Percentiles rank a stretch among this genome's conserved stretches.
Evolutionary conservation across 2,113 vertebrate species (phyloP).

Genomic region (Pogonocichla stellata): DNA sequence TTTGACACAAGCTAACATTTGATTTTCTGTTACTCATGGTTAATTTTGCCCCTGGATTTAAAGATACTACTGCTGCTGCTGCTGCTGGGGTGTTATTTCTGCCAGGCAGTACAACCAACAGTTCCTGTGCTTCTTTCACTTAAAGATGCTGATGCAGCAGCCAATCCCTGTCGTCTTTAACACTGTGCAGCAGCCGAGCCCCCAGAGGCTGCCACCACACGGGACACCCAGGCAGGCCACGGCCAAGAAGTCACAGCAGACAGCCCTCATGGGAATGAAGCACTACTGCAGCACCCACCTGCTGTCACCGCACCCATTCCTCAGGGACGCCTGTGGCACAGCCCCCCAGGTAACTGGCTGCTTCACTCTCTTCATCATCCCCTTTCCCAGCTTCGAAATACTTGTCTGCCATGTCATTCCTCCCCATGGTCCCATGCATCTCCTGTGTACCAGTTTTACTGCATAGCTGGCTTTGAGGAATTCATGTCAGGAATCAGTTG

Average conservation of each 20-base stretch:
- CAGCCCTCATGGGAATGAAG: neutral
- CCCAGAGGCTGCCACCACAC: constrained; percentile 38
- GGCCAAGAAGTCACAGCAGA: constrained; percentile 59
- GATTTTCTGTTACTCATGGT: neutral
- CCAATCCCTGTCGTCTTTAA: constrained; percentile 57
- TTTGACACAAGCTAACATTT: neutral
- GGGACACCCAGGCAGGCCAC: constrained; percentile 67
- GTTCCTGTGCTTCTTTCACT: neutral
- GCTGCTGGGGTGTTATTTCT: neutral
- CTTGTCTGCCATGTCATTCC: fast-evolving
- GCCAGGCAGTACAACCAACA: neutral
- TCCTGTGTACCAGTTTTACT: neutral
- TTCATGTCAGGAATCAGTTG: neutral
- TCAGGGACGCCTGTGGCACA: constrained; percentile 68
- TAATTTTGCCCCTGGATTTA: neutral
- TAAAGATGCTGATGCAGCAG: constrained; percentile 84
- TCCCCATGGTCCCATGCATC: fast-evolving
- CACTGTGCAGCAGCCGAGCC: constrained; percentile 62
- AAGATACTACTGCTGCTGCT: neutral
- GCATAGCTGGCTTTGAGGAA: fast-evolving
- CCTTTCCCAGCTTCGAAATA: neutral
- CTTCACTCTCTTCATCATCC: fast-evolving
- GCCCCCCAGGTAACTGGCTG: constrained; percentile 74
- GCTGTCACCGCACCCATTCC: constrained; percentile 56
- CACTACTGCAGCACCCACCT: constrained; percentile 50